phyloP scores from a whole-genome alignment of 2,888 invertebrate species.

The Xanthia icteritia region DNA sequence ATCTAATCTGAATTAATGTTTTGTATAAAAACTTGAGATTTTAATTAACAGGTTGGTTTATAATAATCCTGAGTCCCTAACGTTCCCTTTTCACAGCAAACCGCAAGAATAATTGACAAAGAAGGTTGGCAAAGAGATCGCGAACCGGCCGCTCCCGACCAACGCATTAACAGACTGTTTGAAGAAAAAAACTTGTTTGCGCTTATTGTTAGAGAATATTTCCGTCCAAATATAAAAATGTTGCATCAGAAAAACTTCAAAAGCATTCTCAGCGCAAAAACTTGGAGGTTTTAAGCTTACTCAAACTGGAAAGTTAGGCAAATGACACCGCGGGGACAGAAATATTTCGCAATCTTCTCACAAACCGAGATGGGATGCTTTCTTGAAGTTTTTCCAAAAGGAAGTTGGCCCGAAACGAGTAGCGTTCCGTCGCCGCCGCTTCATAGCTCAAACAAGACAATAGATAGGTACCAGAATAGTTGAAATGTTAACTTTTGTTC shows the following conservation, averaged over 20 bases:
- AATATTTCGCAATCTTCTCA: constrained; percentile 86
- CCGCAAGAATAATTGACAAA: constrained; percentile 56
- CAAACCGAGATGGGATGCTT: constrained; percentile 80
- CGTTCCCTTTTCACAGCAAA: constrained; percentile 18
- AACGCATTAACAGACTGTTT: constrained; percentile 68
- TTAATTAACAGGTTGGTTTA: constrained; percentile 40
- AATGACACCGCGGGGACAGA: constrained; percentile 87
- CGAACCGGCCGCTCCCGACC: constrained; percentile 55
- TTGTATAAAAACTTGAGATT: constrained; percentile 25
- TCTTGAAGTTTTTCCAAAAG: constrained; percentile 81
- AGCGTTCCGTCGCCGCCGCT: constrained; percentile 70
- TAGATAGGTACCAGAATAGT: constrained; percentile 76
- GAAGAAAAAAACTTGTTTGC: constrained; percentile 69
- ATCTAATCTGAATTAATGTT: constrained; percentile 2
- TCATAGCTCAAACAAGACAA: constrained; percentile 77
- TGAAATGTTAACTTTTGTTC: constrained; percentile 78
- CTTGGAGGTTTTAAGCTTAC: constrained; percentile 85
- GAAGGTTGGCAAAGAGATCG: constrained; percentile 60
- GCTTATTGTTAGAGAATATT: constrained; percentile 73
- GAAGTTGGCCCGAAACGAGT: constrained; percentile 78
- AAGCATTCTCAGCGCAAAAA: constrained; percentile 78
- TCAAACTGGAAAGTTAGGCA: constrained; percentile 86
- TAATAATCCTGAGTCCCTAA: constrained; percentile 10
- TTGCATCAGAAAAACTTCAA: constrained; percentile 74
- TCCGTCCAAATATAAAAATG: constrained; percentile 76